phyloP scores from a whole-genome alignment of 2,888 invertebrate genomes.

The Scaptomyza reducta region DNA sequence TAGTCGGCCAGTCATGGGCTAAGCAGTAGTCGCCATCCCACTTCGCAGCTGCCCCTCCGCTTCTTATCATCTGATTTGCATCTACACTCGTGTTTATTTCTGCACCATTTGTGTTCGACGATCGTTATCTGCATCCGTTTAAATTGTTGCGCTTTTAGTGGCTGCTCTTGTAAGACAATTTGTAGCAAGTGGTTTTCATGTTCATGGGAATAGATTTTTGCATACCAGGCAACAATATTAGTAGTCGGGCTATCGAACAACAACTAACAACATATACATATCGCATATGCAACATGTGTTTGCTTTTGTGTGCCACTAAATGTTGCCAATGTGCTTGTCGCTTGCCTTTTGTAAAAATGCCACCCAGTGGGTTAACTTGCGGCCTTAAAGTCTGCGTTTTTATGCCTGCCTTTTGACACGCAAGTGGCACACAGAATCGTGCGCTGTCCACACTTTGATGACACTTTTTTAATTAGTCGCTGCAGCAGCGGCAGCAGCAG shows the following conservation, averaged over 20 bases:
- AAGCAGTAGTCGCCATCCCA: conserved; percentile 46
- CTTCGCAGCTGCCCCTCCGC: conserved; percentile 15
- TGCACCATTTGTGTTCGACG: conserved; percentile 82
- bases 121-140: conserved; percentile 82
- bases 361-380: conserved; percentile 54
- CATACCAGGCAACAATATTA: conserved; percentile 48
- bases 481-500: conserved; percentile 5
- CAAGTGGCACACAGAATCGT: conserved; percentile 52
- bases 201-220: conserved; percentile 78
- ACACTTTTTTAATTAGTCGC: conserved; percentile 76
- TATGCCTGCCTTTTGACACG: conserved; percentile 72
- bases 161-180: conserved; percentile 77
- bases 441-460: conserved; percentile 75
- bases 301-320: conserved; percentile 35
- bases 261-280: not conserved
- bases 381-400: conserved; percentile 65
- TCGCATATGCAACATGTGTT: conserved; percentile 51
- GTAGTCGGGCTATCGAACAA: not conserved
- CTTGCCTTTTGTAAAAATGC: conserved; percentile 36
- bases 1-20: conserved; percentile 58
- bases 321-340: conserved; percentile 36
- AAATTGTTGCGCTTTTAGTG: conserved; percentile 63
- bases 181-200: conserved; percentile 79
- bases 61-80: conserved; percentile 78
- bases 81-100: conserved; percentile 83